Evolutionary conservation across 2,113 vertebrate species (phyloP), one percentile per base, ranked within the genome.

Genomic region (Fregata magnificens): DNA sequence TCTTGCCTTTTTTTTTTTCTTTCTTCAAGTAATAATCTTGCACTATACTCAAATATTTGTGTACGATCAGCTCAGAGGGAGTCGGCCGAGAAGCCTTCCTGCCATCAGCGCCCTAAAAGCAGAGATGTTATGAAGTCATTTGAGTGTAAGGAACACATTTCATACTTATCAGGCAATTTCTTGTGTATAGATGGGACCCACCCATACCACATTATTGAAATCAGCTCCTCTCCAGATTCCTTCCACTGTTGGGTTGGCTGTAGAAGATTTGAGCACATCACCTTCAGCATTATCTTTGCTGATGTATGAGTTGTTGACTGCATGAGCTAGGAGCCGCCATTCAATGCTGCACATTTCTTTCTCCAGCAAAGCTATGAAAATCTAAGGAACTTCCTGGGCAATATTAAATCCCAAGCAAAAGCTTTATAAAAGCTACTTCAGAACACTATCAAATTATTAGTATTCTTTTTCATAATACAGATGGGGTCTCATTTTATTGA

Each of bases 371-470:
- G 92, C 94, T 91, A 13, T 38, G 79, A 66, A 95, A 96, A 97
- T 96, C 96, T 94, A 96, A 94, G 15, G 95, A 96, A 97, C 95
- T 97, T 95, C n/a, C 78, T 7, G 29, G 96, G 96, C 69, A 89
- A 96, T 97, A 98, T 97, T 97, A 97, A 97, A 98, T 96, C 91
- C 88, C 63, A 85, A 96, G 95, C 80, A 97, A 83, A 95, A 95
- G 96, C 93, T 97, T 98, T 98, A 96, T 96, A 98, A 97, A 92
- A 98, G 96, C 11, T 88, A 97, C 96, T 96, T 96, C 89, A 92
- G 94, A 98, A 97, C 91, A 81, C 94, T 96, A 92, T 96, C 94
- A 97, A 98, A 98, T 98, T 98, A 98, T 98, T 98, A 97, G 96
- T 97, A 96, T 98, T 95, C 96, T 98, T 98, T 96, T 97, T 97